Conservation (phyloP, 2,797 vertebrate species). For the Xiphorhynchus erythropygius region DNA sequence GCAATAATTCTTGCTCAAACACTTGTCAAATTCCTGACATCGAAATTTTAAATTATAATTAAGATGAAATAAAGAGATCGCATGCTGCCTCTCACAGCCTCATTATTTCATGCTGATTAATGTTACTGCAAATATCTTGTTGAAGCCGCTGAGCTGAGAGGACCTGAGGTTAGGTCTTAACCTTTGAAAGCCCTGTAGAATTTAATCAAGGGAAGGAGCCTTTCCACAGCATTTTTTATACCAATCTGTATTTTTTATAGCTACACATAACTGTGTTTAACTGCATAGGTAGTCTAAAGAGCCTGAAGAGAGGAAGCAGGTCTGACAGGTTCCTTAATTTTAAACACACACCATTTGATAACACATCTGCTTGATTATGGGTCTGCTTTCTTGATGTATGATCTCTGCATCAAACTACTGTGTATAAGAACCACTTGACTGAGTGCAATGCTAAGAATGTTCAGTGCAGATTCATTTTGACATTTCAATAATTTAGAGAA, state of each 20-base stretch:
- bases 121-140: neutral
- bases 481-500: neutral
- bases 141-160: neutral
- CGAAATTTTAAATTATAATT: conserved; percentile 63
- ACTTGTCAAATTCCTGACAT: conserved; percentile 47
- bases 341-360: neutral
- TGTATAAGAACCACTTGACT: neutral
- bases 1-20: conserved; percentile 26
- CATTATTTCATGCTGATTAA: conserved; percentile 57
- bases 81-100: neutral
- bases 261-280: neutral
- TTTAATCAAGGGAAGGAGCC: neutral
- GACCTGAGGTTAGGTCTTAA: neutral
- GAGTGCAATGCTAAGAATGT: neutral
- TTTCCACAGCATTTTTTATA: neutral
- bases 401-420: neutral
- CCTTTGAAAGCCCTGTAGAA: conserved; percentile 11
- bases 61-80: conserved; percentile 54
- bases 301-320: neutral
- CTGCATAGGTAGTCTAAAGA: neutral
- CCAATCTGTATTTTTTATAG: neutral
- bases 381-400: neutral
- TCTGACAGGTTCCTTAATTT: neutral
- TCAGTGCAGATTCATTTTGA: neutral
- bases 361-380: neutral